These are phyloP conservation scores for Serrognathus titanus DNA, from an alignment of 2,888 invertebrate species.

Conservation along the genomic window DNA sequence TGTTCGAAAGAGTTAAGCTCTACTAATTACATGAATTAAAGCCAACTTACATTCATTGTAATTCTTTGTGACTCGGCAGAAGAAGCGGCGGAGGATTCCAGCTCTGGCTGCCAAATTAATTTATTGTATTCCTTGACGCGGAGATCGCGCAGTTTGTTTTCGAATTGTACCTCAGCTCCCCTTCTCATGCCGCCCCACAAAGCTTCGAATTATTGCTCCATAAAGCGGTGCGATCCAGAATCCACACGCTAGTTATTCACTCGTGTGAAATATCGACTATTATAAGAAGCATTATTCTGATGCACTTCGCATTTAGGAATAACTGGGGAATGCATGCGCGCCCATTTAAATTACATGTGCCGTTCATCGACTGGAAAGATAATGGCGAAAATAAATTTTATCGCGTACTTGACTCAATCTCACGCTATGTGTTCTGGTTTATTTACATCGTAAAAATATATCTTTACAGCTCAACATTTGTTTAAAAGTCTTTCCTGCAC, in stretches of 20 bases:
- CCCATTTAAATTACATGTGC: conserved; percentile 1
- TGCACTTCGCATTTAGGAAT: conserved; percentile 1
- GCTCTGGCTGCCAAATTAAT: conserved; percentile 37
- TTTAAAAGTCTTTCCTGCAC: too few relatives aligned
- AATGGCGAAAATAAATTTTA: conserved; percentile 1
- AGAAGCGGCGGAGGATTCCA: conserved; percentile 25
- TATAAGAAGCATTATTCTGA: background rate
- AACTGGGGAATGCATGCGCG: background rate
- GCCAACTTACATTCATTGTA: conserved; percentile 47
- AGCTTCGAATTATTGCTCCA: conserved; percentile 1
- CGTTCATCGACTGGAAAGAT: conserved; percentile 2
- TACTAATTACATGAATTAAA: conserved; percentile 49
- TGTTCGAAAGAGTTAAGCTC: conserved; percentile 45
- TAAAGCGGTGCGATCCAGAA: conserved; percentile 1
- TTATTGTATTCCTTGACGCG: conserved; percentile 35
- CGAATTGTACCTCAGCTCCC: background rate
- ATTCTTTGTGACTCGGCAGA: conserved; percentile 40
- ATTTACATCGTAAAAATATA: background rate
- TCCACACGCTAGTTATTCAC: conserved; percentile 1
- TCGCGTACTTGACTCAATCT: conserved; percentile 3
- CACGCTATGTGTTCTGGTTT: background rate
- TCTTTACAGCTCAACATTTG: background rate
- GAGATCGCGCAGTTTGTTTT: conserved; percentile 22
- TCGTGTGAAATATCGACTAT: conserved; percentile 3
- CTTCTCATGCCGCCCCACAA: background rate